Evolutionary conservation across 2,113 vertebrate genomes (phyloP), one percentile per base, ranked within the genome.

Genomic region (Phylloscopus trochiloides): DNA sequence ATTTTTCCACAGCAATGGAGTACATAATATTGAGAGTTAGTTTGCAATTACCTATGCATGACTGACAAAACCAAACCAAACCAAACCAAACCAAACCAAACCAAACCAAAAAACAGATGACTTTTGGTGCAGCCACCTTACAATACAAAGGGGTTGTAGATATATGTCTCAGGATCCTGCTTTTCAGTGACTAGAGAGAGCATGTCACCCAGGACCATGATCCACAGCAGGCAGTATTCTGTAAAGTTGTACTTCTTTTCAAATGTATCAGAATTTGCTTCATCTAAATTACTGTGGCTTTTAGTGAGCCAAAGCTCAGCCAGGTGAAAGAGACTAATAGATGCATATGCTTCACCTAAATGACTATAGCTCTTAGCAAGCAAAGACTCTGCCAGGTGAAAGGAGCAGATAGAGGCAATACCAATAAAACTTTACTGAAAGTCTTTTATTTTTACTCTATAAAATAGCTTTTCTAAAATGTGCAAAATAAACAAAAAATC

Each of bases 401-500:
- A 80, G 22, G 18, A 94, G 67, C 40, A 95, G 83, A 86, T 52
- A 84, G 87, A 73, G 32, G 55, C 22, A 96, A 61, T 40, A 61
- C 14, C 29, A 85, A 51, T 86, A 82, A 90, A 93, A 85, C 14
- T 58, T 91, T 31, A 47, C 12, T 58, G 43, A 38, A 77, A 79
- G 16, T 58, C 36, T 82, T 86, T 66, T 48, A 36, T 55, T 87
- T 80, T 92, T 32, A 42, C 9, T 65, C 40, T 75, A 22, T 61
- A 75, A 88, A 88, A 68, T 15, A 50, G 7, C 16, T 95, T 94
- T 81, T 66, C 52, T 55, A 62, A 95, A 95, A 90, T 62, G 10
- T 82, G 80, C 74, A 89, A 76, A 62, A 73, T 34, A 95, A 94
- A 78, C 70, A 85, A 89, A 95, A 95, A 95, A 79, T 47, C 38